Evolutionary conservation across 1,140 invertebrate genomes (phyloP).

Genomic region (Luehdorfia chinensis): DNA sequence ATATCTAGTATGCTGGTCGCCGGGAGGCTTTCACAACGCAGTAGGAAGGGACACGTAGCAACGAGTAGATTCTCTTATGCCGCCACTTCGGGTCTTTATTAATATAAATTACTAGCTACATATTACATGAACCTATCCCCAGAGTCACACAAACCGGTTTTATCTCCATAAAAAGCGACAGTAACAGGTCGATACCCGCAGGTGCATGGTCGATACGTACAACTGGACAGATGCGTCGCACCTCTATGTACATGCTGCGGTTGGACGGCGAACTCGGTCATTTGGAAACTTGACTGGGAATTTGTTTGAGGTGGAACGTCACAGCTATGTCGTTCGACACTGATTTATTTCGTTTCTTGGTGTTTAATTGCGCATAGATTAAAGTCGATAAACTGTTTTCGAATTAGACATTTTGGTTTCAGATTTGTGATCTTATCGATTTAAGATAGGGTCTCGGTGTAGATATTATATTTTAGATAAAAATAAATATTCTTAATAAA

Average conservation of each 20-base stretch:
- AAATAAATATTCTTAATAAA: too few species aligned
- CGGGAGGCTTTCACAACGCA: too few species aligned
- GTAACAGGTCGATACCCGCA: conserved; percentile 53
- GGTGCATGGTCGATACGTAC: conserved; percentile 33
- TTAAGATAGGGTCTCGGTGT: too few species aligned
- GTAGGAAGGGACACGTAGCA: too few species aligned
- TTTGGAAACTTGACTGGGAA: conserved; percentile 8
- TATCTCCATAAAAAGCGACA: conserved; percentile 43
- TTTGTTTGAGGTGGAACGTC: too few species aligned
- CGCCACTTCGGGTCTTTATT: too few species aligned
- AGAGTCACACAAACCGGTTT: conserved; percentile 38
- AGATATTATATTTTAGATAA: too few species aligned
- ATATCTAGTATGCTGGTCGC: too few species aligned
- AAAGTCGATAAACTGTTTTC: neutral
- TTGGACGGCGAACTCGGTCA: conserved; percentile 8
- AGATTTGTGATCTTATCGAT: too few species aligned
- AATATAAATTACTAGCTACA: too few species aligned
- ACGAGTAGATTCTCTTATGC: too few species aligned
- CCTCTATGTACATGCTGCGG: conserved; percentile 1
- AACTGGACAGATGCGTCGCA: conserved; percentile 11
- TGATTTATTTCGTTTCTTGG: conserved; percentile 5
- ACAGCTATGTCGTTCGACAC: neutral
- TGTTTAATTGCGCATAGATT: conserved; percentile 5
- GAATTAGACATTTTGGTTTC: too few species aligned
- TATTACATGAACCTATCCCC: conserved; percentile 23